Evolutionary conservation across 2,888 invertebrate species (phyloP).

Genomic region (Bombylius major): DNA sequence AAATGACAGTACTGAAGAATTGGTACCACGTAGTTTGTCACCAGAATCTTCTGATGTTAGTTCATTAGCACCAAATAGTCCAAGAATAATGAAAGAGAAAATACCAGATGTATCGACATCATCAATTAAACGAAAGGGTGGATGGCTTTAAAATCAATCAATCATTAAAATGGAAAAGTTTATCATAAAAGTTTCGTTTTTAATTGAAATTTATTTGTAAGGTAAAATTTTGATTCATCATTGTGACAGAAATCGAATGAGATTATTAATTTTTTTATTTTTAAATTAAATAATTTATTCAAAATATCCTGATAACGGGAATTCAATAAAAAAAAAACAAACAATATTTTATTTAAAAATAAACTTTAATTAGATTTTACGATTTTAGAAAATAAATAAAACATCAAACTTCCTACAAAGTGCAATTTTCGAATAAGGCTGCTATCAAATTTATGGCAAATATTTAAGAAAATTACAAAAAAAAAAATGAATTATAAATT

Average conservation of each 20-base stretch:
- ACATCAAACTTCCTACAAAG: conserved; percentile 2
- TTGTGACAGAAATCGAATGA: too few species aligned
- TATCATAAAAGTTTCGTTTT: too few species aligned
- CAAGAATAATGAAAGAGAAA: conserved; percentile 13
- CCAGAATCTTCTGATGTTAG: conserved; percentile 10
- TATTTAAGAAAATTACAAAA: too few species aligned
- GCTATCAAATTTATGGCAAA: too few species aligned
- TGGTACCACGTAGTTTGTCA: conserved; percentile 30
- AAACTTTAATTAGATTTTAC: neutral
- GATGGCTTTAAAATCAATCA: conserved; percentile 40
- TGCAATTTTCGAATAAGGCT: neutral
- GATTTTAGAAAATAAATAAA: neutral
- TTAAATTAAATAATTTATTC: too few species aligned
- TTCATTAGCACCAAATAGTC: conserved; percentile 16
- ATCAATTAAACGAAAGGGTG: conserved; percentile 44
- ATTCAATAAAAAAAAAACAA: too few species aligned
- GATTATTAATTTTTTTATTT: too few species aligned
- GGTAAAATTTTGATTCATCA: neutral
- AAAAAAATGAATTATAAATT: too few species aligned
- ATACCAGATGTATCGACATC: conserved; percentile 40
- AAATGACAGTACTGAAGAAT: conserved; percentile 40
- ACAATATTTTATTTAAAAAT: too few species aligned
- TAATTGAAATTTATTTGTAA: neutral
- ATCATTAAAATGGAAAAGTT: neutral
- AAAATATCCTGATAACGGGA: too few species aligned